phyloP scores from a whole-genome alignment of 2,797 vertebrate genomes.

The Liasis olivaceus region DNA sequence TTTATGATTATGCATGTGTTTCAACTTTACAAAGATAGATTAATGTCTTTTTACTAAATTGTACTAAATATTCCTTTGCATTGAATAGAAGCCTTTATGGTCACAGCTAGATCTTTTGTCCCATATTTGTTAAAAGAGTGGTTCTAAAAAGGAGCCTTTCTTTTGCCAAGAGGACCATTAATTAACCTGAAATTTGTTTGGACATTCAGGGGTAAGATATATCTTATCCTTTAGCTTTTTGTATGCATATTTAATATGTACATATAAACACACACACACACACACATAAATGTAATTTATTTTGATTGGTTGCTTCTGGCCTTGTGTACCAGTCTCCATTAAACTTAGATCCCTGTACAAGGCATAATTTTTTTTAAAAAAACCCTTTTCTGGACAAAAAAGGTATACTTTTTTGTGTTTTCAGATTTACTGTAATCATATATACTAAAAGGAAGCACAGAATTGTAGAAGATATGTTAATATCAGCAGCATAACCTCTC shows the following conservation, averaged over 20 bases:
- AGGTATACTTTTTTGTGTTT: neutral
- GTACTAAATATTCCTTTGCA: neutral
- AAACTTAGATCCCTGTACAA: too few species aligned
- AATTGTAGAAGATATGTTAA: neutral
- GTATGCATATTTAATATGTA: neutral
- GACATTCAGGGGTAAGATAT: neutral
- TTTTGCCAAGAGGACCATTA: neutral
- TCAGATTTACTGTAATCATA: neutral
- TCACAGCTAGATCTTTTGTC: neutral
- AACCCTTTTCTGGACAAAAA: neutral
- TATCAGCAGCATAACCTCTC: neutral
- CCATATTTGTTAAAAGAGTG: neutral
- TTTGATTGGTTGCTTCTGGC: neutral
- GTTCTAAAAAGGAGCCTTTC: neutral
- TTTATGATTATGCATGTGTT: neutral
- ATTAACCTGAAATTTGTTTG: neutral
- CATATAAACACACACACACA: neutral
- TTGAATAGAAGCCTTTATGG: constrained; percentile 3
- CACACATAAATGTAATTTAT: neutral
- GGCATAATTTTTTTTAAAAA: neutral
- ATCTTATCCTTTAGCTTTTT: neutral
- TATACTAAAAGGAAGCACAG: neutral
- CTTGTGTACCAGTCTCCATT: neutral
- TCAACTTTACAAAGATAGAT: neutral
- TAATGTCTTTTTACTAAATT: neutral